These are phyloP conservation scores for Hyaena hyaena DNA, from an alignment of 2,113 vertebrate species.

Conservation along the genomic window DNA sequence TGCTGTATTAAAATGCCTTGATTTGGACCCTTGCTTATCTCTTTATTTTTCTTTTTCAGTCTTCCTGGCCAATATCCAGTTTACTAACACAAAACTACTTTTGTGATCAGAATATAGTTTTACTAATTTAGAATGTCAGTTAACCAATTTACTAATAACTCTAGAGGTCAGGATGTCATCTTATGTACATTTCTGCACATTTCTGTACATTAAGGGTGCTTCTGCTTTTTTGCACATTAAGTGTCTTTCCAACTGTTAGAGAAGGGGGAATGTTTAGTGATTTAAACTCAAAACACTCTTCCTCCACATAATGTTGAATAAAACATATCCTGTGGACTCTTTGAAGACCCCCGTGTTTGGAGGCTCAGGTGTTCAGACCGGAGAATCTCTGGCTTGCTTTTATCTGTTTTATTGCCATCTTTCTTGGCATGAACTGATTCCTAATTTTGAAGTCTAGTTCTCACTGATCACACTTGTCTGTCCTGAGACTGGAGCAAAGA, in stretches of 20 bases:
- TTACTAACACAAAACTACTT: not conserved
- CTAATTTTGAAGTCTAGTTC: conserved; percentile 17
- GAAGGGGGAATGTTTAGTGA: not conserved
- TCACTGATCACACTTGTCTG: not conserved
- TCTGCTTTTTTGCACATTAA: not conserved
- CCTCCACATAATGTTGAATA: not conserved
- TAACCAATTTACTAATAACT: not conserved
- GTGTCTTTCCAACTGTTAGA: not conserved
- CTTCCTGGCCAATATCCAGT: not conserved
- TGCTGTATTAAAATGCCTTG: not conserved
- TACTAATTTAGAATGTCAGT: not conserved
- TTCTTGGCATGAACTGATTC: not conserved
- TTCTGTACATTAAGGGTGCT: not conserved
- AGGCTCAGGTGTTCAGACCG: not conserved
- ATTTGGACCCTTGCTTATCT: not conserved
- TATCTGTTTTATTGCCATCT: not conserved
- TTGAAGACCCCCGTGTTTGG: not conserved
- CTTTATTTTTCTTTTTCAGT: not conserved
- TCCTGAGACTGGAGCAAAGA: not conserved
- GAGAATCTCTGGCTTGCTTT: not conserved
- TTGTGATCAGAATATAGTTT: not conserved
- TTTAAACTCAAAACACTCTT: not conserved
- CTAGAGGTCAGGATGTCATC: not conserved
- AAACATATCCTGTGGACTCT: not conserved
- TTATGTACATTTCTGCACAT: not conserved